Percentiles rank a stretch among this genome's conserved stretches.
Evolutionary conservation across 2,888 invertebrate species (phyloP).

Genomic region (Megamerina dolium): DNA sequence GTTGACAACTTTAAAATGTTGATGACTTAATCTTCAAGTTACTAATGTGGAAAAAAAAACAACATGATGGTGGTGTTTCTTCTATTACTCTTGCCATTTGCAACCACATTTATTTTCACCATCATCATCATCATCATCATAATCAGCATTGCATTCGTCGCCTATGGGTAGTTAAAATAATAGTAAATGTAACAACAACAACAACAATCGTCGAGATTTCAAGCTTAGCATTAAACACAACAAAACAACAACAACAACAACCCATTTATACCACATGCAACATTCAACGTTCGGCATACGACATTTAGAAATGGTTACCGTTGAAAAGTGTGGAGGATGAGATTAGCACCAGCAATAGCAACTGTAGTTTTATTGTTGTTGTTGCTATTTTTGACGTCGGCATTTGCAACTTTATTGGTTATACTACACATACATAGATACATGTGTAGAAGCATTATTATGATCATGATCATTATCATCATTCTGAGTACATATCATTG

Average conservation of each 20-base stretch:
- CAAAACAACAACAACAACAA: background rate
- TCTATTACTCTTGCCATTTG: too few relatives aligned
- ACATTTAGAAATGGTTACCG: too few relatives aligned
- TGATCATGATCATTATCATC: too few relatives aligned
- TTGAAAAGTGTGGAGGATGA: slow-evolving; percentile 10
- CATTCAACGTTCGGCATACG: too few relatives aligned
- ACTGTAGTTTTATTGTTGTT: slow-evolving; percentile 25
- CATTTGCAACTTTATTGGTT: slow-evolving; percentile 7
- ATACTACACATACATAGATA: too few relatives aligned
- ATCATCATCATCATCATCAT: too few relatives aligned
- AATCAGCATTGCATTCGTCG: too few relatives aligned
- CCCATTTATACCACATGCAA: background rate
- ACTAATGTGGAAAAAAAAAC: background rate
- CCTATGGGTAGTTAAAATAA: background rate
- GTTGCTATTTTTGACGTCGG: slow-evolving; percentile 1
- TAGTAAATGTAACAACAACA: background rate
- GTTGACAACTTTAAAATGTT: slow-evolving; percentile 29
- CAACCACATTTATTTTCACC: too few relatives aligned
- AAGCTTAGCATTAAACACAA: background rate
- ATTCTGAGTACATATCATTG: too few relatives aligned
- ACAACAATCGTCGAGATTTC: background rate
- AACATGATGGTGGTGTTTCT: too few relatives aligned
- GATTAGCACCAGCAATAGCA: slow-evolving; percentile 22
- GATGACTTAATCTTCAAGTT: slow-evolving; percentile 25
- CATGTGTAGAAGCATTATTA: too few relatives aligned